Base-by-base conservation (phyloP, 2,888 invertebrate species). In the Phrixothrix hirtus region DNA sequence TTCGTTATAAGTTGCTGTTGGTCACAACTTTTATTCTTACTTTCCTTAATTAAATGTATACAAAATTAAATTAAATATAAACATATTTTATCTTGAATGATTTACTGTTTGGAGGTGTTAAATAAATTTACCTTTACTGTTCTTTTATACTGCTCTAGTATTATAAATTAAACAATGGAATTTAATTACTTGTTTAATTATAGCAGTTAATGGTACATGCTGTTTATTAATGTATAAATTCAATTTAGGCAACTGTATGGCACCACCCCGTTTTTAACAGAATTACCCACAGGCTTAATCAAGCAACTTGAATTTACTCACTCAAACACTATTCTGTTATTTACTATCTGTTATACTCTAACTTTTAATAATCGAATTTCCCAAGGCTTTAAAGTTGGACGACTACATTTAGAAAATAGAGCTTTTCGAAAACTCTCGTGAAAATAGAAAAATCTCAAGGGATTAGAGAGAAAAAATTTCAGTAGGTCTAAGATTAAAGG, bases 51-150 rank as follows among this genome's bases (percentile, higher is more conserved):
- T 57, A 57, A 60, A 62, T 59, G 55, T 60, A 59, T 58, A 48
- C 41, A 42, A 52, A 50, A 55, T 58, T 58, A 62, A 65, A 65
- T 65, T 63, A 63, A 64, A 62, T 60, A 59, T 60, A 64, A 65
- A 65, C 62, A 61, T 43, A 50, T 57, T 50, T 52, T 55, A 49
- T 42, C 47, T 45, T 21, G 43, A 53, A 47, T 49, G 44, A 51
- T 39, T 46, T 46, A 34, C 26, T 50, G 25, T 36, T 30, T 32
- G 13, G 37, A 34, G 21, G 46, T 43, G 48, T 43, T 53, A 60
- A 62, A 59, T 59, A 63, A 62, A 63, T 63, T 59, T 57, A 57
- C 56, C 55, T 55, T 58, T 46, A 42, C 55, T 45, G 57, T 56
- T 55, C 58, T 61, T 63, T 63, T 57, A 41, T 39, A 41, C 39